Percentiles rank a stretch among this genome's conserved stretches.
Conservation (phyloP, 2,797 vertebrate genomes). For the Sternarchorhynchus goeldii region DNA sequence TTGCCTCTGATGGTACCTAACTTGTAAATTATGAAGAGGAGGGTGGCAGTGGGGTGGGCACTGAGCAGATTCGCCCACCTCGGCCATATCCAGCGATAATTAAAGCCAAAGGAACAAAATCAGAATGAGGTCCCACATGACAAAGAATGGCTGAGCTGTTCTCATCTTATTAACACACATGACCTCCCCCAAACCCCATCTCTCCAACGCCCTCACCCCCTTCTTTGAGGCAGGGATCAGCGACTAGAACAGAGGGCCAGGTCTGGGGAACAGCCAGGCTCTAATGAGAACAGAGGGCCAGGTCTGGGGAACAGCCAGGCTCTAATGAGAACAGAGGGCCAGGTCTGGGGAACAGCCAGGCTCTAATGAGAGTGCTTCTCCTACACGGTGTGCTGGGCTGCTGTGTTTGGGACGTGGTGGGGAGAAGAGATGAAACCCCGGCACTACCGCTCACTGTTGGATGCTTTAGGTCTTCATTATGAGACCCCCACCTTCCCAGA, state of each 20-base stretch:
- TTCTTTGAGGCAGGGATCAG: conserved; percentile 31
- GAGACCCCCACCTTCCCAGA: conserved; percentile 46
- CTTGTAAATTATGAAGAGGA: conserved; percentile 18
- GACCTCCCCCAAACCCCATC: conserved; percentile 27
- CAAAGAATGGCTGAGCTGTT: conserved; percentile 53
- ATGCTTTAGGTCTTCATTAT: conserved; percentile 67
- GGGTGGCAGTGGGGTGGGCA: too few relatives aligned
- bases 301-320: conserved; percentile 58
- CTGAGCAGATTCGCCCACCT: conserved; percentile 39
- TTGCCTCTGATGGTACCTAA: background rate
- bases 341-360: conserved; percentile 58
- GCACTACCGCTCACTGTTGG: conserved; percentile 61
- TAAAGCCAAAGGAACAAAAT: conserved; percentile 53
- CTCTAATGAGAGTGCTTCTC: conserved; percentile 65
- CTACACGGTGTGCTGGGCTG: conserved; percentile 59
- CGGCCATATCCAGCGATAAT: conserved; percentile 58
- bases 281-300: conserved; percentile 65
- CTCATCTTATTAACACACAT: conserved; percentile 65
- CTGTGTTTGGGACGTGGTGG: conserved; percentile 58
- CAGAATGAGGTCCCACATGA: conserved; percentile 41
- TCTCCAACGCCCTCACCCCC: conserved; percentile 22
- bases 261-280: conserved; percentile 57
- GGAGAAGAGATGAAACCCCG: conserved; percentile 57
- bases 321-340: conserved; percentile 59
- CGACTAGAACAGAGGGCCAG: conserved; percentile 56